Percentiles rank a stretch among this genome's conserved stretches.
These are phyloP conservation scores for Cantharis lateralis DNA, from an alignment of 2,888 invertebrate genomes.

Conservation along the genomic window DNA sequence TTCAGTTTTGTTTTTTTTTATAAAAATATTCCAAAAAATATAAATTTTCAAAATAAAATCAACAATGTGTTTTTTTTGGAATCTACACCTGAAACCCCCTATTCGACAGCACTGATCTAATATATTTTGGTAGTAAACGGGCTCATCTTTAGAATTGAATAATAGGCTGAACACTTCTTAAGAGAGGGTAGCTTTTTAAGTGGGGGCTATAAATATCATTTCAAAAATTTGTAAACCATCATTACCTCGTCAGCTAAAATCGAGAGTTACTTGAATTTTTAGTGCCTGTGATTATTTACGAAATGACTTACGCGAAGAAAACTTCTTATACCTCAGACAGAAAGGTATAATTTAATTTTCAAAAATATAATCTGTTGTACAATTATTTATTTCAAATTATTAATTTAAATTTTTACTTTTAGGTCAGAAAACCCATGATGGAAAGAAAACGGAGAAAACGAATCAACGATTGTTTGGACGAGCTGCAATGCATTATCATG, in stretches of 20 bases:
- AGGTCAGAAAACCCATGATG: constrained; percentile 61
- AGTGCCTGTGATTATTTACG: constrained; percentile 17
- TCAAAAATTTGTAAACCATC: constrained; percentile 20
- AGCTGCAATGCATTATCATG: constrained; percentile 58
- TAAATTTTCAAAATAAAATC: neutral
- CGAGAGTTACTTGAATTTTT: neutral
- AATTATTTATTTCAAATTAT: neutral
- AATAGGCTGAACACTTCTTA: constrained; percentile 28
- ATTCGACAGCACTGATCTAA: neutral
- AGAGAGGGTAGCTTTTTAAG: constrained; percentile 26
- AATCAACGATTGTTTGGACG: constrained; percentile 61
- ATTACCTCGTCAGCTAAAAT: neutral
- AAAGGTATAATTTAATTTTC: constrained; percentile 41
- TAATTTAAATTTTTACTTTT: constrained; percentile 20
- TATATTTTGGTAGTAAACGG: constrained; percentile 11
- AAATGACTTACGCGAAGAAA: constrained; percentile 41
- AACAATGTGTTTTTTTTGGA: too few relatives aligned
- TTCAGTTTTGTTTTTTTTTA: neutral
- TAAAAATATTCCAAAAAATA: neutral
- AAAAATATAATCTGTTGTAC: too few relatives aligned
- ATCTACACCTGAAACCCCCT: neutral
- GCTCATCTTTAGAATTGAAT: constrained; percentile 13
- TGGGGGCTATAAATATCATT: constrained; percentile 36
- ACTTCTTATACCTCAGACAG: constrained; percentile 46
- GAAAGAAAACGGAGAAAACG: constrained; percentile 60